Conservation (phyloP, 2,113 vertebrate species). For the Chaetodon auriga region DNA sequence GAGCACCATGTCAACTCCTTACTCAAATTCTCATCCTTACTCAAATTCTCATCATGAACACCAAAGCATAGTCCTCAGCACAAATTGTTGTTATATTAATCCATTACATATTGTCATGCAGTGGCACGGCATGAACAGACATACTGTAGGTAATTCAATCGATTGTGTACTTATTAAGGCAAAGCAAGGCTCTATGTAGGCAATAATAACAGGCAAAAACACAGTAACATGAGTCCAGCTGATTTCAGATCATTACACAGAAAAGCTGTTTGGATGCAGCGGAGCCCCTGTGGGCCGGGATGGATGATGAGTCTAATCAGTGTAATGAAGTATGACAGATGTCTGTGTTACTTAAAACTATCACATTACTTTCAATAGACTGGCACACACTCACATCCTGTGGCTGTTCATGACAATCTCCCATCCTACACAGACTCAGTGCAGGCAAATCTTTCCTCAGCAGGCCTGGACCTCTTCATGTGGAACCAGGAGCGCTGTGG, state of each 20-base stretch:
- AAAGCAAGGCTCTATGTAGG: neutral
- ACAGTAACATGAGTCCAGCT: neutral
- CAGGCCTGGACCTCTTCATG: conserved; percentile 13
- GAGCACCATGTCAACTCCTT: too few relatives aligned
- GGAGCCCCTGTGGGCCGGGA: neutral
- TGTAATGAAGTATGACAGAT: conserved; percentile 34
- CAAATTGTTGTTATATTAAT: neutral
- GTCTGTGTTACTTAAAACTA: conserved; percentile 37
- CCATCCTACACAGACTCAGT: neutral
- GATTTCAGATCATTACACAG: neutral
- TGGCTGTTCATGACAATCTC: conserved; percentile 12
- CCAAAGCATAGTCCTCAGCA: neutral
- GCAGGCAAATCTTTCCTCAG: neutral
- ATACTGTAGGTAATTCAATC: neutral
- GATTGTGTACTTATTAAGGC: neutral
- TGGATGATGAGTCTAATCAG: conserved; percentile 21
- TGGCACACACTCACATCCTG: neutral
- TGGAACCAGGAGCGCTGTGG: conserved; percentile 4
- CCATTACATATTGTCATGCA: neutral
- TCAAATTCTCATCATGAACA: neutral
- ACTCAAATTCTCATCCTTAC: too few relatives aligned
- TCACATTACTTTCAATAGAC: conserved; percentile 29
- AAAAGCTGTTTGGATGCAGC: neutral
- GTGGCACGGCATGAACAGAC: neutral
- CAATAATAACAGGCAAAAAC: neutral